Evolutionary conservation across 1,140 invertebrate species (phyloP).

Genomic region (Piezodorus guildinii): DNA sequence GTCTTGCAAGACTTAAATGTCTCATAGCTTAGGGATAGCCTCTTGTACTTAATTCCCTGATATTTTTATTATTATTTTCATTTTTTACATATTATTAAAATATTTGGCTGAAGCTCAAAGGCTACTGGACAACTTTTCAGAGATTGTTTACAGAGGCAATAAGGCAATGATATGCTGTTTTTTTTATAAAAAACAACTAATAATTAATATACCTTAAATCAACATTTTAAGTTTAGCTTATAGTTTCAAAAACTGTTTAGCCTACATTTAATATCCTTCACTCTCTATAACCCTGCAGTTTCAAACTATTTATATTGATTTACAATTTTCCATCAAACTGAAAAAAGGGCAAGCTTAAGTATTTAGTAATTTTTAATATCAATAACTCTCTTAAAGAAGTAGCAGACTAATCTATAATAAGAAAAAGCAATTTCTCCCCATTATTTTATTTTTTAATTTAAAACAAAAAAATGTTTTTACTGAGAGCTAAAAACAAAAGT

Average conservation of each 20-base stretch:
- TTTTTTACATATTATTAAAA: constrained; percentile 18
- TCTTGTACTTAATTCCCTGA: constrained; percentile 13
- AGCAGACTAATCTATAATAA: no score
- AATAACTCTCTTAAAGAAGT: no score
- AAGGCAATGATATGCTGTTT: constrained; percentile 26
- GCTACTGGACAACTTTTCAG: constrained; percentile 13
- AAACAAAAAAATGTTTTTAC: no score
- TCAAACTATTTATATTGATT: no score
- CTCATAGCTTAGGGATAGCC: neutral
- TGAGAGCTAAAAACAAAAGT: no score
- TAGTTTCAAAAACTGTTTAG: constrained; percentile 1
- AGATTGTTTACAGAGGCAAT: neutral
- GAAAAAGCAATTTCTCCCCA: no score
- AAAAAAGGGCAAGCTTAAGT: no score
- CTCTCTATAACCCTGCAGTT: no score
- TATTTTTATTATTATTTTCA: constrained; percentile 1
- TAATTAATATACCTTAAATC: neutral
- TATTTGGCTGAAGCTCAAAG: constrained; percentile 10
- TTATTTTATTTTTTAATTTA: no score
- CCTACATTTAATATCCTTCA: neutral
- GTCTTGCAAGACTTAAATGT: constrained; percentile 16
- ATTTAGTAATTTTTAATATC: no score
- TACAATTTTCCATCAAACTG: no score
- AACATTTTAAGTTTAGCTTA: constrained; percentile 4
- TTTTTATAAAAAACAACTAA: neutral